Percentiles rank a stretch among this genome's conserved stretches.
phyloP scores from a whole-genome alignment of 2,797 vertebrate species.

The Esox masquinongy region DNA sequence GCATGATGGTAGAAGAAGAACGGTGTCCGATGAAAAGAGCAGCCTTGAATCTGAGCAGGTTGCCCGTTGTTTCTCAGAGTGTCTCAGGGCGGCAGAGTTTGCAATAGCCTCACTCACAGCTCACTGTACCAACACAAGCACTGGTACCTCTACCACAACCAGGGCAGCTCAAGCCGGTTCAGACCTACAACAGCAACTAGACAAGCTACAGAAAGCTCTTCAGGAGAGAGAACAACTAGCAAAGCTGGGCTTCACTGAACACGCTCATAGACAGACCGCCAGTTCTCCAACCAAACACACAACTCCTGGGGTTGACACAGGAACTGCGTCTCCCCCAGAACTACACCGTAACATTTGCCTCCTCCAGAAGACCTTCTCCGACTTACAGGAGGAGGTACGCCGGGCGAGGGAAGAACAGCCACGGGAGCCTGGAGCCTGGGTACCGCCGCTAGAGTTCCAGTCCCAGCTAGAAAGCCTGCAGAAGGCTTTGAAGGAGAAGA shows the following conservation, averaged over 20 bases:
- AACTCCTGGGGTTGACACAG: slow-evolving; percentile 17
- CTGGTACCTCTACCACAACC: slow-evolving; percentile 17
- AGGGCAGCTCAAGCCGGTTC: slow-evolving; percentile 30
- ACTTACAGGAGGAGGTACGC: slow-evolving; percentile 45
- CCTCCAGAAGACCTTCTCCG: slow-evolving; percentile 66
- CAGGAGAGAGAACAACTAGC: slow-evolving; percentile 56
- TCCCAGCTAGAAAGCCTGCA: slow-evolving; percentile 64
- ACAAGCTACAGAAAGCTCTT: slow-evolving; percentile 66
- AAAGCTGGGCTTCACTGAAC: slow-evolving; percentile 13
- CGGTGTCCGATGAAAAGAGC: slow-evolving; percentile 16
- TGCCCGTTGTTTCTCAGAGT: slow-evolving; percentile 57
- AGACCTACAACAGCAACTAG: slow-evolving; percentile 64
- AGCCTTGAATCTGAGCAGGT: slow-evolving; percentile 34
- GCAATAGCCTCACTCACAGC: slow-evolving; percentile 63
- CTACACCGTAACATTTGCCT: slow-evolving; percentile 61
- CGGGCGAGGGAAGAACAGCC: slow-evolving; percentile 44
- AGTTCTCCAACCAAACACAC: slow-evolving; percentile 22
- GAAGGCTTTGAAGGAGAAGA: slow-evolving; percentile 74
- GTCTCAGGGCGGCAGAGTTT: slow-evolving; percentile 66
- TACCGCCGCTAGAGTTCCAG: slow-evolving; percentile 56
- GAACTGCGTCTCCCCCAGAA: slow-evolving; percentile 43
- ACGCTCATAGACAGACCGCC: slow-evolving; percentile 7
- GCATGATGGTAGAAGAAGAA: neutral
- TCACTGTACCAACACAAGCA: slow-evolving; percentile 46
- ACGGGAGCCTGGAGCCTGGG: slow-evolving; percentile 35